Percentiles rank a stretch among this genome's conserved stretches.
These are phyloP conservation scores for Steinernema hermaphroditum DNA, from an alignment of 2,888 invertebrate species.

Conservation along the genomic window DNA sequence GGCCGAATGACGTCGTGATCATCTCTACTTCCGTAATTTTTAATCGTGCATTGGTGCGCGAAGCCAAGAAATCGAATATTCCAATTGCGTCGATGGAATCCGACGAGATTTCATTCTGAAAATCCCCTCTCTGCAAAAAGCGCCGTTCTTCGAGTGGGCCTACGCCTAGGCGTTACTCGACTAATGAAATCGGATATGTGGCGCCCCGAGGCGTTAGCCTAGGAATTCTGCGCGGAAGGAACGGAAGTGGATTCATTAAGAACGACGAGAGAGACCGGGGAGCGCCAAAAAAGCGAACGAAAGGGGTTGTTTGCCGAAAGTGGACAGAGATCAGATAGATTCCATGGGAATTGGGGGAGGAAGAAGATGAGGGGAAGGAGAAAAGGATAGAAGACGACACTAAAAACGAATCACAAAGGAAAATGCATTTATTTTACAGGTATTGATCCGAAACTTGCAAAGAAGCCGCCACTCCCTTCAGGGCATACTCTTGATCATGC, in stretches of 20 bases:
- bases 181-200: conserved; percentile 20
- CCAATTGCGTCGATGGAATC: too few relatives aligned
- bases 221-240: background rate
- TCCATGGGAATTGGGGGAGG: background rate
- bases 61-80: too few relatives aligned
- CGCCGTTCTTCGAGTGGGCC: too few relatives aligned
- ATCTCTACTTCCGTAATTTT: too few relatives aligned
- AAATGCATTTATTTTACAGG: too few relatives aligned
- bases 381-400: background rate
- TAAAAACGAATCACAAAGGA: too few relatives aligned
- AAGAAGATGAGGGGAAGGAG: background rate
- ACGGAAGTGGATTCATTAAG: conserved; percentile 11
- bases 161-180: background rate
- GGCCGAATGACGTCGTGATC: too few relatives aligned
- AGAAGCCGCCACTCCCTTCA: too few relatives aligned
- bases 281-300: background rate
- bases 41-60: too few relatives aligned
- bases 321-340: background rate
- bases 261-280: background rate
- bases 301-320: conserved; percentile 8
- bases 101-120: too few relatives aligned
- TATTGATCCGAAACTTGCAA: background rate
- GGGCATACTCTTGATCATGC: too few relatives aligned
- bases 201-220: background rate
- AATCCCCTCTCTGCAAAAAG: too few relatives aligned